phyloP scores from a whole-genome alignment of 2,888 invertebrate species.

The Trissoscelio sp. region DNA sequence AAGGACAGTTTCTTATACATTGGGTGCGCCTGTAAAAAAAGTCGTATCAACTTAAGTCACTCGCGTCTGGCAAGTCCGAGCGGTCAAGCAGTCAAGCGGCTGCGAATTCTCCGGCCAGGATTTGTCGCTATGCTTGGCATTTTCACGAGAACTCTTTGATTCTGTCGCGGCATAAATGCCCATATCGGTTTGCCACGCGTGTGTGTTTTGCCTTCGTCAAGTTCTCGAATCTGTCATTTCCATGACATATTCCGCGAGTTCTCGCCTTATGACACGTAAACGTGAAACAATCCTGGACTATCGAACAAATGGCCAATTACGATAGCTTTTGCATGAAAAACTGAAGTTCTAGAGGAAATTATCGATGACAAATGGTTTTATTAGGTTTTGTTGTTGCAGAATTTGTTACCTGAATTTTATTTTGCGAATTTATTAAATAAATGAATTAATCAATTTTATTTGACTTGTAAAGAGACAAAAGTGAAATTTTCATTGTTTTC shows the following conservation, averaged over 20 bases:
- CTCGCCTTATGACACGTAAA: constrained; percentile 53
- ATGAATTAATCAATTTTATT: no score
- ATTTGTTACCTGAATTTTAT: no score
- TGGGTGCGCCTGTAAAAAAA: constrained; percentile 81
- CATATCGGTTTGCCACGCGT: constrained; percentile 77
- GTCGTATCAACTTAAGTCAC: constrained; percentile 81
- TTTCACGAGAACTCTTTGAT: constrained; percentile 81
- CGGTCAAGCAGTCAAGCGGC: constrained; percentile 72
- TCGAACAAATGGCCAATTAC: constrained; percentile 37
- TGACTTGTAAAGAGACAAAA: no score
- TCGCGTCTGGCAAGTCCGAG: constrained; percentile 73
- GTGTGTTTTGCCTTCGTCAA: constrained; percentile 74
- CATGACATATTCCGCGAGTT: constrained; percentile 51
- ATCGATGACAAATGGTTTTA: no score
- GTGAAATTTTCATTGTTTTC: no score
- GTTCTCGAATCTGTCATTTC: constrained; percentile 63
- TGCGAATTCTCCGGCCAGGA: constrained; percentile 73
- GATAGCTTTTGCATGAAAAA: constrained; percentile 20
- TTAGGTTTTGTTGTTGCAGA: no score
- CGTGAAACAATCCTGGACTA: constrained; percentile 47
- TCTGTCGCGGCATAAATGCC: constrained; percentile 80
- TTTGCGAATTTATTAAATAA: no score
- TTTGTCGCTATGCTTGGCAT: constrained; percentile 81
- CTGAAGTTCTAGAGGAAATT: background rate
- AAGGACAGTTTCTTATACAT: constrained; percentile 82